These are phyloP conservation scores for Pachycephus smyrnensis DNA, from an alignment of 2,888 invertebrate species.

Conservation along the genomic window DNA sequence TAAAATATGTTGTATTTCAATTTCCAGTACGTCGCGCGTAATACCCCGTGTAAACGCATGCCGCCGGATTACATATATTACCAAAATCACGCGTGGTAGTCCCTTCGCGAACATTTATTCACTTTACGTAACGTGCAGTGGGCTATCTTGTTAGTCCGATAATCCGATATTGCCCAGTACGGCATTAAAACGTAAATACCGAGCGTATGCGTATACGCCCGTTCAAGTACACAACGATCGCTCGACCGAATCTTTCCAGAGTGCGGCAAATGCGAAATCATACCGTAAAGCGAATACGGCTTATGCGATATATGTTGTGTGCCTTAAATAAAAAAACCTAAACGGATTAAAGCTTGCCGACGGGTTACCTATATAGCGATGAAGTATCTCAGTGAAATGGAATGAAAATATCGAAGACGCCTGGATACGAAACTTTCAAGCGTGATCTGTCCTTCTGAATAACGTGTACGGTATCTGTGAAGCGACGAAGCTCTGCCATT, in stretches of 20 bases:
- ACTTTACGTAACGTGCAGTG: slow-evolving; percentile 22
- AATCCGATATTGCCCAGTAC: slow-evolving; percentile 41
- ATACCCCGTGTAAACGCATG: background rate
- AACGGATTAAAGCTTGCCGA: background rate
- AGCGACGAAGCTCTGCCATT: background rate
- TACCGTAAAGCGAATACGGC: background rate
- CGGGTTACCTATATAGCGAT: background rate
- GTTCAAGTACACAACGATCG: background rate
- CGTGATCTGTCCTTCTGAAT: background rate
- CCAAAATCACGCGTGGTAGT: slow-evolving; percentile 5
- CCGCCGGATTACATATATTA: slow-evolving; percentile 8
- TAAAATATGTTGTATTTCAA: slow-evolving; percentile 4
- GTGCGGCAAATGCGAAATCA: background rate
- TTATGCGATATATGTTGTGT: background rate
- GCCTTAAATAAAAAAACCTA: background rate
- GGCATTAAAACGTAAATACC: slow-evolving; percentile 41
- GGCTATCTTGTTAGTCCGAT: slow-evolving; percentile 40
- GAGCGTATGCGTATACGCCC: background rate
- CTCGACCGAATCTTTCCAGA: background rate
- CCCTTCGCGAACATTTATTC: slow-evolving; percentile 30
- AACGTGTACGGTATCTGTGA: background rate
- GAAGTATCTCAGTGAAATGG: background rate
- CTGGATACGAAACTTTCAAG: background rate
- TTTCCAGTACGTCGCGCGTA: background rate
- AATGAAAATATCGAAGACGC: background rate